Percentiles rank a stretch among this genome's conserved stretches.
Conservation (phyloP, 2,888 invertebrate species). For the Philhelius pedissequus region DNA sequence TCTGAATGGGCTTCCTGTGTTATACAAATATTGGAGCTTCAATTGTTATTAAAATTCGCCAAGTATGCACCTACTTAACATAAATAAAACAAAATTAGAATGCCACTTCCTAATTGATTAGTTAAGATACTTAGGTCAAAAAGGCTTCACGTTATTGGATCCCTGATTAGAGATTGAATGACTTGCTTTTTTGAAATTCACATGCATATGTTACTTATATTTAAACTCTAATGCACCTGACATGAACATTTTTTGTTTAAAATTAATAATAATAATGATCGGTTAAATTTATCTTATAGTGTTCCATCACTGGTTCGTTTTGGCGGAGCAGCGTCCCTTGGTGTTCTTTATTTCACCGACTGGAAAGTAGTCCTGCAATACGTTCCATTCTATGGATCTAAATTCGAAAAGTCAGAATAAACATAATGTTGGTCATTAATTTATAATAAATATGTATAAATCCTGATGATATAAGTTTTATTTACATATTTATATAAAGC, state of each 20-base stretch:
- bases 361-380: slow-evolving; percentile 87
- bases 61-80: neutral
- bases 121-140: neutral
- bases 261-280: neutral
- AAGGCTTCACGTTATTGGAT: neutral
- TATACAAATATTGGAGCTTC: neutral
- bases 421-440: slow-evolving; percentile 38
- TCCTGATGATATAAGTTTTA: neutral
- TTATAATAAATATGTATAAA: slow-evolving; percentile 37
- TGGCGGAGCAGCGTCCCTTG: slow-evolving; percentile 83
- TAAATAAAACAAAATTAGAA: neutral
- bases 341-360: slow-evolving; percentile 86
- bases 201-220: neutral
- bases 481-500: no score
- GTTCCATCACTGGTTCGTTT: slow-evolving; percentile 82
- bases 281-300: slow-evolving; percentile 76
- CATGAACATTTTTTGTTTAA: neutral
- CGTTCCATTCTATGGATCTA: slow-evolving; percentile 87
- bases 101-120: neutral
- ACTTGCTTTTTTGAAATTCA: neutral
- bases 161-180: neutral
- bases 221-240: neutral
- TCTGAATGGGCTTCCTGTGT: neutral
- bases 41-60: neutral
- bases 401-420: slow-evolving; percentile 81